Base-by-base conservation (phyloP, 2,797 vertebrate species). In the Decapterus maruadsi region DNA sequence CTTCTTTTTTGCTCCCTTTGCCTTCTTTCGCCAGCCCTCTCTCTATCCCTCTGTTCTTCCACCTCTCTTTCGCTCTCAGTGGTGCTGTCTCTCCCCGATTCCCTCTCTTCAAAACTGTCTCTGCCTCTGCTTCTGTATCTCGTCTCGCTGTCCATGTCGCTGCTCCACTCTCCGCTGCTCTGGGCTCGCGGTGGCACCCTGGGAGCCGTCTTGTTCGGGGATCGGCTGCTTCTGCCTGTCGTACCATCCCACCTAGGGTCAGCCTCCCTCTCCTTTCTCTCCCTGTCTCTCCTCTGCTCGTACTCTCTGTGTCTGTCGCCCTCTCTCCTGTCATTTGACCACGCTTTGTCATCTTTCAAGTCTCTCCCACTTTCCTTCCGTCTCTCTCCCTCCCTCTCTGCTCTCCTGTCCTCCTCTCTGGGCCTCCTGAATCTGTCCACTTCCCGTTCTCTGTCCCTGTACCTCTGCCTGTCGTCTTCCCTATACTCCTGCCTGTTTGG, bases 161-260 rank as follows among this genome's bases (percentile, higher is more conserved):
- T 89, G 72, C 82, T 91, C 89, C 78, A 77, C 70, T 93, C 92
- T 45, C 86, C 81, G 1, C 85, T 90, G 80, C 83, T 91, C 72
- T 87, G 89, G 70, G 68, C 65, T 80, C 9, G 85, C 17, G 80
- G 80, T 0, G 83, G 87, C 2, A 8, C 76, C 54, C 68, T 81
- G 0, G 77, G 64, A 60, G 58, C 53, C 1, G 14, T 42, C 48
- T 82, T 80, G 0, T 53, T 75, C 31, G 1, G 70, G 59, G 82
- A 77, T 72, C 38, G 66, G 11, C 75, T 90, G 40, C 68, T 78
- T 58, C 78, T 78, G 40, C 36, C 86, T 67, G 54, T 62, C 4
- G 16, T 60, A 31, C 84, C 60, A 2, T 80, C 77, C 63, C 61
- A 22, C 36, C 59, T 77, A 0, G 26, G 66, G 40, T 77, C 64